A percentile compares a stretch with the other conserved stretches of the same genome.
These are phyloP conservation scores for Drosophila rellima DNA, from an alignment of 2,888 invertebrate genomes.

Conservation along the genomic window DNA sequence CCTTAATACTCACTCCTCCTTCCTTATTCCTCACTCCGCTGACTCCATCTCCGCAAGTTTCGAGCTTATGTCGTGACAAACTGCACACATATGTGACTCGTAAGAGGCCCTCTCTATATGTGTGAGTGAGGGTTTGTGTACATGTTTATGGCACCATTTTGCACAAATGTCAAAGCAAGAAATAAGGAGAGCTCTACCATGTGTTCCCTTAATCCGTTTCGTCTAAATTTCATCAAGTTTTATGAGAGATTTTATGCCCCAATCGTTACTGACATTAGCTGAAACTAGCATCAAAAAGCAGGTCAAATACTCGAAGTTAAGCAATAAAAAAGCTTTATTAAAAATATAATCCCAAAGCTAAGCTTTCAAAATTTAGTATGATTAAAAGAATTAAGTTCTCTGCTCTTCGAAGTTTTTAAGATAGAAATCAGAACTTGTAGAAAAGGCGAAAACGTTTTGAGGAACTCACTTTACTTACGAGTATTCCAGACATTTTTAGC, in stretches of 20 bases:
- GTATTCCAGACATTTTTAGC: conserved; percentile 38
- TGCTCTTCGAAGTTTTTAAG: not conserved
- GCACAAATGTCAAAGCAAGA: conserved; percentile 68
- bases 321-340: conserved; percentile 9
- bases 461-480: conserved; percentile 28
- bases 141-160: conserved; percentile 79
- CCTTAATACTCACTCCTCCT: conserved; percentile 41
- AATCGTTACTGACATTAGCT: not conserved
- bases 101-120: conserved; percentile 14
- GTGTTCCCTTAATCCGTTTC: conserved; percentile 45
- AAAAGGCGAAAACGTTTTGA: conserved; percentile 36
- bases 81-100: conserved; percentile 78
- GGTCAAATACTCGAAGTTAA: not conserved
- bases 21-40: not conserved
- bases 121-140: conserved; percentile 47
- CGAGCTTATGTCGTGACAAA: conserved; percentile 81
- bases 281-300: not conserved
- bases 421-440: not conserved
- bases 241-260: conserved; percentile 3
- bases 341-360: not conserved
- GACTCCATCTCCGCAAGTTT: conserved; percentile 26
- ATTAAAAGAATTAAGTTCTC: conserved; percentile 1
- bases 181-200: conserved; percentile 39
- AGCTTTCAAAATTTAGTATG: conserved; percentile 5
- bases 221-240: conserved; percentile 22